A percentile compares a stretch with the other conserved stretches of the same genome.
These are phyloP conservation scores for Riptortus pedestris DNA, from an alignment of 1,140 invertebrate species.

Conservation along the genomic window DNA sequence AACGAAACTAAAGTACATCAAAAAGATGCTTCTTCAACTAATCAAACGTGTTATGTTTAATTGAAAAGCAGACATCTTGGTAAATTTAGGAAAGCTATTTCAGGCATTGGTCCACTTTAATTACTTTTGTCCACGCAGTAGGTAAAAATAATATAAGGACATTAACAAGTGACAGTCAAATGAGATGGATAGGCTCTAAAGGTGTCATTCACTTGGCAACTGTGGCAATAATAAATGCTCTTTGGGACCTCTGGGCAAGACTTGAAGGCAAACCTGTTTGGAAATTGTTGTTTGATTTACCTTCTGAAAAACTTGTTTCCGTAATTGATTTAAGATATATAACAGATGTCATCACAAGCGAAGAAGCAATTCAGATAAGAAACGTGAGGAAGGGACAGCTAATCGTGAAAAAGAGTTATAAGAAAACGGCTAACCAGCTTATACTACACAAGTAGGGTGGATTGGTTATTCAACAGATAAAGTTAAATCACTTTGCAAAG, in stretches of 20 bases:
- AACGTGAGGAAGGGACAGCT: too few relatives aligned
- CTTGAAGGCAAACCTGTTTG: slow-evolving; percentile 76
- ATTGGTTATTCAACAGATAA: slow-evolving; percentile 62
- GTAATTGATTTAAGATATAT: slow-evolving; percentile 79
- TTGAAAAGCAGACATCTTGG: slow-evolving; percentile 66
- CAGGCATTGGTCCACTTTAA: too few relatives aligned
- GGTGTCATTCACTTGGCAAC: slow-evolving; percentile 78
- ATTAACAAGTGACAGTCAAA: slow-evolving; percentile 77
- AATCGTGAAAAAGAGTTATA: too few relatives aligned
- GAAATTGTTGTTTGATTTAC: slow-evolving; percentile 71
- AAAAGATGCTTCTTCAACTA: too few relatives aligned
- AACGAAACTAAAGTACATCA: too few relatives aligned
- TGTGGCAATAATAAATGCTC: slow-evolving; percentile 76
- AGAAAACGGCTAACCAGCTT: too few relatives aligned
- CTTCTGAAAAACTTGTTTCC: slow-evolving; percentile 68
- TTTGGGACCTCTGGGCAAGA: slow-evolving; percentile 86
- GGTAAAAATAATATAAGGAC: too few relatives aligned
- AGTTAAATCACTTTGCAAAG: slow-evolving; percentile 54
- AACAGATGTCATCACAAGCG: too few relatives aligned
- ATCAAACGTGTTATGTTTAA: too few relatives aligned
- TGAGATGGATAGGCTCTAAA: slow-evolving; percentile 92
- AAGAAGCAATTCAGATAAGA: too few relatives aligned
- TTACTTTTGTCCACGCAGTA: too few relatives aligned
- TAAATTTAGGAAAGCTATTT: slow-evolving; percentile 68
- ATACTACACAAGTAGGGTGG: too few relatives aligned